Conservation (phyloP, 2,888 invertebrate genomes). For the Cabera pusaria region DNA sequence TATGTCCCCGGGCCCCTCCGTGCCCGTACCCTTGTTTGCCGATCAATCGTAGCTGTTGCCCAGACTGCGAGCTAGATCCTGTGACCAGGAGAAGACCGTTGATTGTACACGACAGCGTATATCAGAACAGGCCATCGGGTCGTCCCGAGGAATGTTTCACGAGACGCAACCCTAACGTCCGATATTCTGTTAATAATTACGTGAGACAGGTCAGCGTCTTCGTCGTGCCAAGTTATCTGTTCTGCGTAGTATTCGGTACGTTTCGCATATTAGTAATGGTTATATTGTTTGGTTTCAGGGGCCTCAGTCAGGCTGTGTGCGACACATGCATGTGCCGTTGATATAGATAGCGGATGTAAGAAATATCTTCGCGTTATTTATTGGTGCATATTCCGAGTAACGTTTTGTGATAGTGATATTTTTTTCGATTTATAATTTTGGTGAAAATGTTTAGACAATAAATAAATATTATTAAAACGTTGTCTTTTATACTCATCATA, state of each 20-base stretch:
- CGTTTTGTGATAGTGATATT: conserved; percentile 2
- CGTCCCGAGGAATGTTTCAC: conserved; percentile 52
- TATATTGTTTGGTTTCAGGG: conserved; percentile 42
- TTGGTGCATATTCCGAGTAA: too few relatives aligned
- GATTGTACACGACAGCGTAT: conserved; percentile 81
- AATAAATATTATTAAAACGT: too few relatives aligned
- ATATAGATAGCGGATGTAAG: conserved; percentile 39
- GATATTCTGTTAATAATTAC: conserved; percentile 61
- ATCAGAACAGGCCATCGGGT: conserved; percentile 57
- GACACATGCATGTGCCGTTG: conserved; percentile 53
- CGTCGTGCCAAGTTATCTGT: conserved; percentile 2
- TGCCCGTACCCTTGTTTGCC: conserved; percentile 74
- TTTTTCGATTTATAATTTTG: conserved; percentile 3
- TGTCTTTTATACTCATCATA: too few relatives aligned
- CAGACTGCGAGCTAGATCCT: conserved; percentile 73
- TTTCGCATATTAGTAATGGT: not conserved
- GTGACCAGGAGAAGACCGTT: conserved; percentile 82
- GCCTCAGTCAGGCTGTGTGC: conserved; percentile 52
- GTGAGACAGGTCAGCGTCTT: conserved; percentile 51
- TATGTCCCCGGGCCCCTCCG: conserved; percentile 71
- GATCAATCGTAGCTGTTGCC: conserved; percentile 70
- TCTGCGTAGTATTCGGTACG: conserved; percentile 3
- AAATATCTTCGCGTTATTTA: too few relatives aligned
- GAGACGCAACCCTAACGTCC: conserved; percentile 53
- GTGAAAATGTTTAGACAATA: too few relatives aligned